Evolutionary conservation across 2,797 vertebrate species (phyloP).

Genomic region (Rhincodon typus): DNA sequence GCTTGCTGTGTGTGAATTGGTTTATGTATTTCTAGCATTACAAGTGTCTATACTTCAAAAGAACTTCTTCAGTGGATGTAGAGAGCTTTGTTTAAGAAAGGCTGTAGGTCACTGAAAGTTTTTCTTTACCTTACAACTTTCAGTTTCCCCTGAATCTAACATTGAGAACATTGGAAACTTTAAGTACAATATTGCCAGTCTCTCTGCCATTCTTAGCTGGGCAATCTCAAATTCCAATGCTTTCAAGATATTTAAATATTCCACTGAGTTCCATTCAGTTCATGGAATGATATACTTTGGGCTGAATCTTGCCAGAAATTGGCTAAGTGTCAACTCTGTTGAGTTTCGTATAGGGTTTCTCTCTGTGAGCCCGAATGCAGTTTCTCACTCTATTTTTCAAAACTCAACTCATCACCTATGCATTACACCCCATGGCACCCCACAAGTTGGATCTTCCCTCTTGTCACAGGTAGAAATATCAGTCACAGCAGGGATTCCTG

Average conservation of each 20-base stretch:
- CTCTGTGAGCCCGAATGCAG: no score
- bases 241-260: neutral
- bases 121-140: neutral
- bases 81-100: neutral
- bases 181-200: neutral
- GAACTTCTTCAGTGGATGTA: neutral
- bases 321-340: no score
- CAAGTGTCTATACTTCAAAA: neutral
- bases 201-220: neutral
- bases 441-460: no score
- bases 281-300: no score
- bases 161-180: neutral
- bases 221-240: neutral
- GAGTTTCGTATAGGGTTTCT: no score
- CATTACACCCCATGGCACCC: no score
- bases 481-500: no score
- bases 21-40: neutral
- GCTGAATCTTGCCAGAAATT: no score
- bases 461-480: no score
- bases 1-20: neutral
- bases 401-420: no score
- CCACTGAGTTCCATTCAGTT: neutral
- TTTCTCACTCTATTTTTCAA: no score
- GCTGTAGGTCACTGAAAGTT: neutral
- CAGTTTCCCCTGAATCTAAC: neutral